Base-by-base conservation (phyloP, 2,113 vertebrate species). In the Narcine bancroftii region DNA sequence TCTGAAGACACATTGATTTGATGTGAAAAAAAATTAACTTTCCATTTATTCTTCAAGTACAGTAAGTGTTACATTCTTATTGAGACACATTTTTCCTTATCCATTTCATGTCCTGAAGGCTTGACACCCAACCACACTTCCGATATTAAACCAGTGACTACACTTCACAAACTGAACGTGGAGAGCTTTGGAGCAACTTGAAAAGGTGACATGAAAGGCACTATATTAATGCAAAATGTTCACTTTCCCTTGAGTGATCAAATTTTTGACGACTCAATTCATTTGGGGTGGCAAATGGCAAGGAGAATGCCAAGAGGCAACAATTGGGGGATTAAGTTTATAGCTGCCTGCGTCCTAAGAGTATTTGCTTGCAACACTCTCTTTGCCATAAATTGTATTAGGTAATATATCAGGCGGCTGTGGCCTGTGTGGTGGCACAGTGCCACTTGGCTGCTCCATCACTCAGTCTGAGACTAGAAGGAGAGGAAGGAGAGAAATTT, bases 361-460 rank as follows among this genome's bases (percentile, higher is more conserved):
- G 56, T 87, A 87, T 63, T 87, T 87, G 81, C 81, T 60, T 87
- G 81, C 81, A 87, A 87, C 17, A 87, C 81, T 60, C 56, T 60
- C 50, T n/a, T n/a, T 19, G 81, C 81, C 81, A 21, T 60, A 63
- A 60, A 87, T 63, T 60, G 53, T 56, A 87, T 60, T 87, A 87
- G 81, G 81, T 87, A 87, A 87, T 87, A 87, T 87, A 60, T 87
- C 81, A 87, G 13, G 81, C 81, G 7, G 33, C 56, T 21, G 53
- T 24, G 81, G 81, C 81, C 81, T 87, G 81, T 87, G 81, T 60
- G 29, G 81, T 87, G 81, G 81, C 81, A 63, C 15, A 21, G 53
- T 60, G 53, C 81, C 81, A 87, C 53, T 60, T 87, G 81, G 81
- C 81, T 87, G 36, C 81, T 87, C 6, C 81, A 60, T 19, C n/a